phyloP scores from a whole-genome alignment of 2,888 invertebrate genomes.

The Cryptocephalus moraei region DNA sequence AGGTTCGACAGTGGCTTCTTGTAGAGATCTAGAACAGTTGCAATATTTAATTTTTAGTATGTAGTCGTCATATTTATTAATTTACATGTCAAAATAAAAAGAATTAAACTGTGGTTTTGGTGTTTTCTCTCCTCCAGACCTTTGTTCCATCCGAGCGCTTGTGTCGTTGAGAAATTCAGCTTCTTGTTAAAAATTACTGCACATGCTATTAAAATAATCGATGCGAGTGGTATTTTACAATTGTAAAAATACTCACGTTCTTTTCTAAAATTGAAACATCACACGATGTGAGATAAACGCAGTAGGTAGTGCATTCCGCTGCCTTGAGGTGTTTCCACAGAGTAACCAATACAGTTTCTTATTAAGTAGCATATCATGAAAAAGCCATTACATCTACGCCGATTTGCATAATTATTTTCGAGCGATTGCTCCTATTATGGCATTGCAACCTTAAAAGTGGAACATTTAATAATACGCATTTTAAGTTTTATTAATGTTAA shows the following conservation, averaged over 20 bases:
- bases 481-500: conserved; percentile 1
- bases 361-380: conserved; percentile 4
- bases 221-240: no score
- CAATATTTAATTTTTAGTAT: conserved; percentile 8
- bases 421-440: background rate
- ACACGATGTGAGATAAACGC: no score
- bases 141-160: background rate
- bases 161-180: no score
- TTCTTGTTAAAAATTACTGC: no score
- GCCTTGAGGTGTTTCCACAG: no score
- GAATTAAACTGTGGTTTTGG: background rate
- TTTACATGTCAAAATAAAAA: conserved; percentile 8
- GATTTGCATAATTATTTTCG: conserved; percentile 5
- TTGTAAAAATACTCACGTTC: no score
- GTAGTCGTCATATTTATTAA: conserved; percentile 7
- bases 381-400: conserved; percentile 1
- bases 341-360: background rate
- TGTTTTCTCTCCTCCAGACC: background rate
- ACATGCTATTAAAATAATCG: no score
- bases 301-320: no score
- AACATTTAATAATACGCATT: background rate
- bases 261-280: no score
- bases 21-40: conserved; percentile 6
- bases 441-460: background rate
- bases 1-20: conserved; percentile 8